Base-by-base conservation (phyloP, 2,888 invertebrate species). In the Chymomyza caudatula region DNA sequence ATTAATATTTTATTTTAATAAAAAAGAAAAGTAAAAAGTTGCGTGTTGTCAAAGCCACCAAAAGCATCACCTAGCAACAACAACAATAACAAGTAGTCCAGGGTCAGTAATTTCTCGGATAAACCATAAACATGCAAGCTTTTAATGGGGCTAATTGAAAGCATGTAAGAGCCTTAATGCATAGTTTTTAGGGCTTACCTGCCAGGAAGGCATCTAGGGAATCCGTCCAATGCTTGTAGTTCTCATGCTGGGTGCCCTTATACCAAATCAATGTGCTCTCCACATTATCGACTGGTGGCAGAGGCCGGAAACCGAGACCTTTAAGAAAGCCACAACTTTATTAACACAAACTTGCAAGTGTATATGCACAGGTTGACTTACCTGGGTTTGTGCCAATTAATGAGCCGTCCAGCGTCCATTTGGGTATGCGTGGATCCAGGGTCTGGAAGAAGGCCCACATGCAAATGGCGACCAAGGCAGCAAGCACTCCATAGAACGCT, bases 241-340 rank as follows among this genome's bases (percentile, higher is more conserved):
- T 95, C 56, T 93, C 93, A 63, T 92, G 92, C 69, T 95, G 94
- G 15, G 95, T 95, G 49, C 95, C 96, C 88, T 95, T 95, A 92
- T 97, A 98, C 95, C 97, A 96, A 90, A 99, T 97, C 74, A 99
- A 93, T 42, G 98, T 98, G 89, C 98, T 98, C 82, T 97, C 96
- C 51, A 97, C 95, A 88, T 98, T 97, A 44, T 93, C 93, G 63
- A 93, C 92, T 51, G 95, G 94, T 5, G 98, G 97, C 92, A 96
- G 94, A 5, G 99, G 99, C 74, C 98, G 93, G 91, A 98, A 99
- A 70, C 98, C 98, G 63, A 99, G 92, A 60, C 98, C 91, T 91
- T 20, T 11, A 60, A 58, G 20, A 47, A 19, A 44, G 52, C 23
- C 58, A 37, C 56, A 37, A 23, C 43, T n/a, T 47, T 47, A 11